These are phyloP conservation scores for Gorsachius goisagi DNA, from an alignment of 2,113 vertebrate species.

Conservation along the genomic window DNA sequence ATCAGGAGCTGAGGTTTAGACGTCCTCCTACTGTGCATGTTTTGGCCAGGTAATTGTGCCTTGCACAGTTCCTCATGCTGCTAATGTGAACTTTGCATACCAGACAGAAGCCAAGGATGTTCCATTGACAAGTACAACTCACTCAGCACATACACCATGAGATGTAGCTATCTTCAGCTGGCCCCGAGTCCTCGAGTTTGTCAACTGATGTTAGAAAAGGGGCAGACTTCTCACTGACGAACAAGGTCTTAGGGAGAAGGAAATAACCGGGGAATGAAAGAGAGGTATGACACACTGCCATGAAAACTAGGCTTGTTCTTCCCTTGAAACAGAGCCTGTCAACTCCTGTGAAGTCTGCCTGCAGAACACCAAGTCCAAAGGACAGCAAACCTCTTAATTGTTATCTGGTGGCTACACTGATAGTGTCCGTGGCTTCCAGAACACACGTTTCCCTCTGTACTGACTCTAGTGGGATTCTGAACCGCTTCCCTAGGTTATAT, in stretches of 20 bases:
- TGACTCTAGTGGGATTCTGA: not conserved
- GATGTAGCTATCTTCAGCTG: not conserved
- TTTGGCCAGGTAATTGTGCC: not conserved
- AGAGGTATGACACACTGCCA: not conserved
- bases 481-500: rapidly evolving
- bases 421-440: not conserved
- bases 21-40: not conserved
- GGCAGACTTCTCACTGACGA: not conserved
- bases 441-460: not conserved
- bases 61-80: not conserved
- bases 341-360: not conserved
- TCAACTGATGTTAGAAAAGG: not conserved
- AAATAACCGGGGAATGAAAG: not conserved
- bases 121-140: not conserved
- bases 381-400: not conserved
- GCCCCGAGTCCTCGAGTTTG: rapidly evolving
- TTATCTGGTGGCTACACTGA: not conserved
- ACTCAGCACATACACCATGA: not conserved
- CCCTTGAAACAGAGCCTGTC: not conserved
- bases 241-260: not conserved
- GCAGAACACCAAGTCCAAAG: not conserved
- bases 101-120: not conserved
- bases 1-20: not conserved
- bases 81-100: not conserved
- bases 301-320: not conserved